Percentiles rank a stretch among this genome's conserved stretches.
phyloP scores from a whole-genome alignment of 2,113 vertebrate genomes.

The Australoheros scitulus region DNA sequence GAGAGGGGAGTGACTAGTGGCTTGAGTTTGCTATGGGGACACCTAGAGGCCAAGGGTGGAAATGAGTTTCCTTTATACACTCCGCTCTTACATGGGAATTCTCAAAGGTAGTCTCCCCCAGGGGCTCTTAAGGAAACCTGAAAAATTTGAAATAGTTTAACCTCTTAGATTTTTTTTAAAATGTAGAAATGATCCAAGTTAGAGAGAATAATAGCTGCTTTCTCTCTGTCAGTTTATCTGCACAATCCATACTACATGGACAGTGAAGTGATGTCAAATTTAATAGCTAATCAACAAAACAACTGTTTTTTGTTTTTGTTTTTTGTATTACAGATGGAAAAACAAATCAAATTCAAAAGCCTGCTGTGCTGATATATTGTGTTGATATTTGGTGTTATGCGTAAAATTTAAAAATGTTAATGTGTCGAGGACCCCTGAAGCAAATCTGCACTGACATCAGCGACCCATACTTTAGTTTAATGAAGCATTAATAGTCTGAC shows the following conservation, averaged over 20 bases:
- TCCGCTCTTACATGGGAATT: neutral
- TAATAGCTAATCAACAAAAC: neutral
- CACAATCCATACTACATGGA: neutral
- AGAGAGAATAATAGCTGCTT: neutral
- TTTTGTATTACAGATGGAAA: neutral
- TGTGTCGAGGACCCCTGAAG: neutral
- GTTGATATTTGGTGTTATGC: neutral
- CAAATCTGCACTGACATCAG: constrained; percentile 9
- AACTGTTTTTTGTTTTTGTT: neutral
- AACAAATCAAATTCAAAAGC: neutral
- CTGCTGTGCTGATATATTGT: neutral
- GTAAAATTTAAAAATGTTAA: neutral
- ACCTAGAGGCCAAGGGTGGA: constrained; percentile 49
- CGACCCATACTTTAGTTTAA: constrained; percentile 17
- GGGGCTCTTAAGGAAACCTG: neutral
- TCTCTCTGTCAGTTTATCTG: neutral
- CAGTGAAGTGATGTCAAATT: neutral
- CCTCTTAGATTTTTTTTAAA: neutral
- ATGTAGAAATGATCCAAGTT: neutral
- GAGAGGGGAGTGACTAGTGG: neutral
- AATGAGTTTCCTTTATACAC: neutral
- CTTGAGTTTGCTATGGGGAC: constrained; percentile 33
- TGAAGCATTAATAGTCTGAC: constrained; percentile 42
- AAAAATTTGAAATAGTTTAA: neutral
- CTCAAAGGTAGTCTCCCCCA: neutral